Evolutionary conservation across 2,888 invertebrate genomes (phyloP).

Genomic region (Dimorphilus gyrociliatus): DNA sequence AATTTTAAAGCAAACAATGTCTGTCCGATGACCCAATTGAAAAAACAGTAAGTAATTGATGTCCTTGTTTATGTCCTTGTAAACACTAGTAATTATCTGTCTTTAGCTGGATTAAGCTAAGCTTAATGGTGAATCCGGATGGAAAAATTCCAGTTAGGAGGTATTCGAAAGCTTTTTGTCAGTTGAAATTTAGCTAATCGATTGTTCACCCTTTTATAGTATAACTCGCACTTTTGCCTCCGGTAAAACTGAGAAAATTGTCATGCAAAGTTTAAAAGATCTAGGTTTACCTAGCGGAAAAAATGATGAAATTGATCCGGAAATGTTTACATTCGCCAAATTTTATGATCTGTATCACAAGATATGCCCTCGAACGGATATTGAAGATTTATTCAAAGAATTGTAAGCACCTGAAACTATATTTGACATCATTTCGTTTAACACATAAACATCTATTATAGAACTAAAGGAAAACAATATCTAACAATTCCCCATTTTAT

Average conservation of each 20-base stretch:
- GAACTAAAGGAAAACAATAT: constrained; percentile 74
- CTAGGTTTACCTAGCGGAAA: constrained; percentile 73
- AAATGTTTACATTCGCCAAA: constrained; percentile 91
- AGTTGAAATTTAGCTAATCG: no score
- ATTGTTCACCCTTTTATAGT: no score
- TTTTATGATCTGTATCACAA: constrained; percentile 96
- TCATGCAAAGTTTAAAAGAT: constrained; percentile 87
- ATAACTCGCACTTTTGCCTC: constrained; percentile 94
- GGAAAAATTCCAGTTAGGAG: constrained; percentile 89
- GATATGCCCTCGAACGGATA: constrained; percentile 95
- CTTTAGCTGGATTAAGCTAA: constrained; percentile 92
- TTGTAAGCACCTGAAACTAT: no score
- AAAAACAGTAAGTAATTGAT: constrained; percentile 79
- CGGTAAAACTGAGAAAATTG: constrained; percentile 95
- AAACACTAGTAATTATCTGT: constrained; percentile 3
- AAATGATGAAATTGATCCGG: constrained; percentile 84
- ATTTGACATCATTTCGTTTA: no score
- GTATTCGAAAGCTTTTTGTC: constrained; percentile 13
- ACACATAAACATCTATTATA: constrained; percentile 37
- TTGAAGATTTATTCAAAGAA: constrained; percentile 85
- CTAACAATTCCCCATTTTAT: constrained; percentile 73
- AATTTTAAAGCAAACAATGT: constrained; percentile 91
- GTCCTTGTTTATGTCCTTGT: neutral
- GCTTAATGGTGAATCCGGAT: constrained; percentile 76
- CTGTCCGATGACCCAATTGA: constrained; percentile 80